Evolutionary conservation across 2,888 invertebrate genomes (phyloP).

Genomic region (Endomychus coccineus): DNA sequence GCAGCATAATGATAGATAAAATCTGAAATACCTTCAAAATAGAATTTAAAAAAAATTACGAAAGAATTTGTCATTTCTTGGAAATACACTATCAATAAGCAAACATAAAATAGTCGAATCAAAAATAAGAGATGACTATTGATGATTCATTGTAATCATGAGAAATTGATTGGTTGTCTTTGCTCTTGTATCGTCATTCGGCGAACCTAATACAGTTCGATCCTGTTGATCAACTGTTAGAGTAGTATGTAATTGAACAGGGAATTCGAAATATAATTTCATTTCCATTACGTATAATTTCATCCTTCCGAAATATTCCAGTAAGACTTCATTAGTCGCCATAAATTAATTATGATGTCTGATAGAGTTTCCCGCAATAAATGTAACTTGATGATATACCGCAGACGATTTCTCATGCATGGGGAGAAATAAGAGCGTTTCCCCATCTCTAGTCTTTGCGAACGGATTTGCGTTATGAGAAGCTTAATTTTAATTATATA

Average conservation of each 20-base stretch:
- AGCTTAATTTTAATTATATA: constrained; percentile 16
- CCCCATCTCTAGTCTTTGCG: constrained; percentile 9
- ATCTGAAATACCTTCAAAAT: no score
- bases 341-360: constrained; percentile 45
- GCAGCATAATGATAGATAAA: no score
- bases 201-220: no score
- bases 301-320: constrained; percentile 14
- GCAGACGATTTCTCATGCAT: constrained; percentile 10
- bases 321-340: constrained; percentile 40
- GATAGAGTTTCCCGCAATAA: constrained; percentile 41
- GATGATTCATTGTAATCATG: no score
- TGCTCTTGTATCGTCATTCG: no score
- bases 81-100: no score
- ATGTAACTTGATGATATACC: constrained; percentile 26
- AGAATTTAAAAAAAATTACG: no score
- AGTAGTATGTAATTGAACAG: constrained; percentile 13
- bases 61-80: no score
- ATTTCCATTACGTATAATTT: constrained; percentile 25
- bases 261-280: constrained; percentile 26
- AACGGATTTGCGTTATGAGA: constrained; percentile 16
- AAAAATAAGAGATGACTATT: no score
- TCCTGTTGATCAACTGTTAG: no score
- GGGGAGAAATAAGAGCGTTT: constrained; percentile 9
- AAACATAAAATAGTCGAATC: no score
- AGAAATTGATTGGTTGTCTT: no score